phyloP scores from a whole-genome alignment of 2,113 vertebrate genomes.

The Callospermophilus lateralis region DNA sequence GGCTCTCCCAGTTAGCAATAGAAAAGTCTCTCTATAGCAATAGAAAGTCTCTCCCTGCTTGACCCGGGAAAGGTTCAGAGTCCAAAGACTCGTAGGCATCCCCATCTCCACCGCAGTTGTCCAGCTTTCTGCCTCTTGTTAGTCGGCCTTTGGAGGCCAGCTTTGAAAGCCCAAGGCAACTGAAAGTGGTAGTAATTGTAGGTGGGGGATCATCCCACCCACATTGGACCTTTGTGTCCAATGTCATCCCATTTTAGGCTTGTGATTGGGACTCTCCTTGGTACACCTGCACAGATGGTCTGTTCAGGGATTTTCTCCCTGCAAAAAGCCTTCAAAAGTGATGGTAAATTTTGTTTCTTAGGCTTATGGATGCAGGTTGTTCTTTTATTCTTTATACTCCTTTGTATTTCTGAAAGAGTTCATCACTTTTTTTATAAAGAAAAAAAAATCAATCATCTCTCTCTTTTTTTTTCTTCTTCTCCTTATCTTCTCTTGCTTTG shows the following conservation, averaged over 20 bases:
- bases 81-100: background rate
- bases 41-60: background rate
- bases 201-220: background rate
- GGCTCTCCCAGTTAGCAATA: background rate
- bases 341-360: too few species aligned
- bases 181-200: background rate
- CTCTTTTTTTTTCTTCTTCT: background rate
- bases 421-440: background rate
- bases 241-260: constrained; percentile 16
- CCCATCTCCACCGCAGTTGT: background rate
- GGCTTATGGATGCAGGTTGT: too few species aligned
- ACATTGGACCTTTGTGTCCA: background rate
- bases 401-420: background rate
- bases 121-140: background rate
- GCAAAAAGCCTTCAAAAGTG: background rate
- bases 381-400: background rate
- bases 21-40: too few species aligned
- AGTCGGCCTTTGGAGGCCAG: background rate
- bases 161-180: constrained; percentile 68
- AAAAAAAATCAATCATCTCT: background rate
- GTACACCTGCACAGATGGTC: background rate
- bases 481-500: background rate
- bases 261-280: constrained; percentile 42
- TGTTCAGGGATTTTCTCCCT: background rate
- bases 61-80: too few species aligned